These are phyloP conservation scores for Myrmecophaga tridactyla DNA, from an alignment of 2,113 vertebrate species.

Conservation along the genomic window DNA sequence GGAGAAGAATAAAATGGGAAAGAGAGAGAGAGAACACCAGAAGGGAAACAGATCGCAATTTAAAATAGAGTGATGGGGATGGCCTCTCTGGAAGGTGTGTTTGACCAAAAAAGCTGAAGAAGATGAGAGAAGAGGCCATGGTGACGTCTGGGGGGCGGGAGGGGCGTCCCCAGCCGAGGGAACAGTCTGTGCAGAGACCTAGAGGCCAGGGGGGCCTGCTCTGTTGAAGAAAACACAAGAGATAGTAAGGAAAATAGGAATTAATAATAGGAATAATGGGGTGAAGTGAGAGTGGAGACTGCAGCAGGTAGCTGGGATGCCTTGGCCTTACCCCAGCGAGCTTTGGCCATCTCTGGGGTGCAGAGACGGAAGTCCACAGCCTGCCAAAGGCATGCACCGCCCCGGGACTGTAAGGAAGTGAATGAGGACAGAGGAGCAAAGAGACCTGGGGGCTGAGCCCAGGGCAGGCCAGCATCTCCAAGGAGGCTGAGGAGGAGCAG, in stretches of 20 bases:
- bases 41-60: not conserved
- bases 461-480: not conserved
- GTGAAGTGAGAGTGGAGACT: not conserved
- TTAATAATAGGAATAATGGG: too few relatives aligned
- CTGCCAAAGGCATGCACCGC: too few relatives aligned
- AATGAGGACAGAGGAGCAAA: not conserved
- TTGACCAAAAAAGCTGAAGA: not conserved
- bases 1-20: not conserved
- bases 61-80: not conserved
- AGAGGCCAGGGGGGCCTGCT: not conserved
- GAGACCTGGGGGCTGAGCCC: not conserved
- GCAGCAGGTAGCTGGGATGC: not conserved
- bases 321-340: not conserved
- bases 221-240: not conserved
- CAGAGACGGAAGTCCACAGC: not conserved
- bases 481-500: not conserved
- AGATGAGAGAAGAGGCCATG: not conserved
- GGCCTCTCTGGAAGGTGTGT: not conserved
- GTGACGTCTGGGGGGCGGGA: too few relatives aligned
- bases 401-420: not conserved
- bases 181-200: not conserved
- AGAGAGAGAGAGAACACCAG: not conserved
- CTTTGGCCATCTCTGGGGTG: not conserved
- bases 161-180: not conserved
- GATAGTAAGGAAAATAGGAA: not conserved